Conservation (phyloP, 2,797 vertebrate genomes). For the Pterois miles region DNA sequence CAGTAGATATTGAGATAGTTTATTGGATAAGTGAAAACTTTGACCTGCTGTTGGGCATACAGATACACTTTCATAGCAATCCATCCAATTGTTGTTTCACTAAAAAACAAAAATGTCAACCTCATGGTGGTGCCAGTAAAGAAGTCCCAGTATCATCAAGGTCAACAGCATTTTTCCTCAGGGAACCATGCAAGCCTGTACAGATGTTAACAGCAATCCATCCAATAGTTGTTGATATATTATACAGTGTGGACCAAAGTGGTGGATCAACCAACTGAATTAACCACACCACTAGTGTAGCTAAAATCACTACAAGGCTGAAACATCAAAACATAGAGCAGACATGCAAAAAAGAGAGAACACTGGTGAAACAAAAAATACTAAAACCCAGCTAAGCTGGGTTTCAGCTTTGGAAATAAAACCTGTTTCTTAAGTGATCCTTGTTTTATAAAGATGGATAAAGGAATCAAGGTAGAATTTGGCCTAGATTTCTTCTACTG, state of each 20-base stretch:
- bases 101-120: not conserved
- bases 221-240: not conserved
- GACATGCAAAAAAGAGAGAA: not conserved
- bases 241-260: not conserved
- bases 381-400: not conserved
- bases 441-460: constrained; percentile 2
- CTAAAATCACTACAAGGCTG: not conserved
- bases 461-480: constrained; percentile 1
- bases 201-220: not conserved
- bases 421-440: constrained; percentile 6
- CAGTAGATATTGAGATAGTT: not conserved
- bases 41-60: not conserved
- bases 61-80: not conserved
- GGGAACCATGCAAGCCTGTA: not conserved
- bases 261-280: not conserved
- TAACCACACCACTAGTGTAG: not conserved
- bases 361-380: not conserved
- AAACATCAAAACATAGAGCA: not conserved
- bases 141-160: not conserved
- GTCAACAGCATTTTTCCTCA: not conserved
- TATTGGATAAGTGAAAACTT: not conserved
- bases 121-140: not conserved
- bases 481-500: not conserved
- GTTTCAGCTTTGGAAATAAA: not conserved
- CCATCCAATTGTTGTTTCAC: not conserved